Evolutionary conservation across 2,888 invertebrate genomes (phyloP).

Genomic region (Apamea monoglypha): DNA sequence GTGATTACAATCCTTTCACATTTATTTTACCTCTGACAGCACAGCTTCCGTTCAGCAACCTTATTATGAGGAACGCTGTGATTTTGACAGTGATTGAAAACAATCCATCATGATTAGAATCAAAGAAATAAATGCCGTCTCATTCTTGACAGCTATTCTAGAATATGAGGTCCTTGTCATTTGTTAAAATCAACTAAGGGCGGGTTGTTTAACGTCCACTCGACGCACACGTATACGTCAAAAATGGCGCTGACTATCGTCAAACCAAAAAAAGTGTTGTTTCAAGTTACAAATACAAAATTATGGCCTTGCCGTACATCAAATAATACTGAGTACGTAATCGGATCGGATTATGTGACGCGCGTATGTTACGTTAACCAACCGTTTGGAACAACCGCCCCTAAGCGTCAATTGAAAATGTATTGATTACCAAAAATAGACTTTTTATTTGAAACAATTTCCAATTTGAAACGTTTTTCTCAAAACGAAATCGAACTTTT

Average conservation of each 20-base stretch:
- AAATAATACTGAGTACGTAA: no score
- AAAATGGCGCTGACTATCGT: no score
- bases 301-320: no score
- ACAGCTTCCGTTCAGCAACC: background rate
- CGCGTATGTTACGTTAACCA: no score
- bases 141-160: background rate
- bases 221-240: no score
- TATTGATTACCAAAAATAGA: background rate
- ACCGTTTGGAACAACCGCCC: no score
- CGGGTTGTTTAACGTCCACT: no score
- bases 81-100: background rate
- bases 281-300: no score
- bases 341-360: no score
- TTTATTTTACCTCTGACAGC: background rate
- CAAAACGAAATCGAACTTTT: slow-evolving; percentile 1
- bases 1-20: background rate
- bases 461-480: background rate
- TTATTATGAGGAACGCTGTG: background rate
- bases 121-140: background rate
- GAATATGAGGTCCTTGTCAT: background rate
- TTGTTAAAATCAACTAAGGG: background rate
- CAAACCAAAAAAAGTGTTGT: no score
- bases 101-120: background rate
- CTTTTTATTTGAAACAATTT: background rate
- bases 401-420: no score